Base-by-base conservation (phyloP, 2,797 vertebrate species). In the Apogon talboti region DNA sequence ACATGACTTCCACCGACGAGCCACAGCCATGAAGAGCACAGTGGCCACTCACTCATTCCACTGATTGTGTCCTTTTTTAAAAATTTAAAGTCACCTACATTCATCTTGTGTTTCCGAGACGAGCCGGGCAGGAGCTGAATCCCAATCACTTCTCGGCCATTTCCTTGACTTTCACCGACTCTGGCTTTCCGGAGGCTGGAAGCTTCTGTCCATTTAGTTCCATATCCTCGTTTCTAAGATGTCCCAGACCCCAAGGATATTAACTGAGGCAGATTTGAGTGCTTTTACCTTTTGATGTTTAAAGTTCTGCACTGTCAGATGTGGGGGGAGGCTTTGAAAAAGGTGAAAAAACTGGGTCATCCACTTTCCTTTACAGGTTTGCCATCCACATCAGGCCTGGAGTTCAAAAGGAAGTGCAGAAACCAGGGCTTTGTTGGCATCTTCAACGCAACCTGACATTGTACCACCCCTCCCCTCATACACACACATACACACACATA, bases 61-160 rank as follows among this genome's bases (percentile, higher is more conserved):
- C 43, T 79, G 63, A 80, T 80, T 75, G 66, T 50, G 52, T 76
- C 66, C 63, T 74, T 21, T 12, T 19, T 11, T 8, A 15, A 9
- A 6, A 30, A 60, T 52, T 21, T 65, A 72, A 83, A 81, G 76
- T 85, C 84, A 84, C 78, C 77, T 73, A 68, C 75, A 70, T 71
- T 76, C 49, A 45, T 76, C 73, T 70, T 40, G 19, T 24, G 44
- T 55, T 72, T 79, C 66, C 55, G 10, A 55, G 55, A 82, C 13
- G 0, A 60, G 30, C 42, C 9, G 74, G 59, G 64, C 21, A 30
- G 11, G 44, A 44, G 53, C 57, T 43, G 76, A 83, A 86, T 87
- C 74, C 53, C 67, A 85, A 89, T 83, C 59, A 41, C 50, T 19
- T 46, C 61, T 45, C 47, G 73, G 74, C 65, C 67, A 58, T 71